Conservation (phyloP, 2,888 invertebrate genomes). For the Drosophila anceps region DNA sequence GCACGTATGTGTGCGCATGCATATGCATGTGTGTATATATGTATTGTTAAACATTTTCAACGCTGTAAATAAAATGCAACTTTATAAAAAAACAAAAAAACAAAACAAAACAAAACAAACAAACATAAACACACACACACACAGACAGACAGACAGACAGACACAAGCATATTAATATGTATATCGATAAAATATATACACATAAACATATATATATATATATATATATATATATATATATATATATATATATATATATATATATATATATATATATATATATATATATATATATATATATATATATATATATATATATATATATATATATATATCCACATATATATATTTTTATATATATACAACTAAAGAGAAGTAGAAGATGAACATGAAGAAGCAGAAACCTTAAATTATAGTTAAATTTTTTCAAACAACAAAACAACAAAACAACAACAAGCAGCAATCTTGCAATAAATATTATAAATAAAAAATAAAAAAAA, state of each 20-base stretch:
- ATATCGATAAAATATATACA: conserved; percentile 47
- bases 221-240: conserved; percentile 32
- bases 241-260: conserved; percentile 51
- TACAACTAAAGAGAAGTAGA: conserved; percentile 42
- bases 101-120: background rate
- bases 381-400: conserved; percentile 4
- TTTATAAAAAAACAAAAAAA: conserved; percentile 19
- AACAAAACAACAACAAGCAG: conserved; percentile 32
- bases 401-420: conserved; percentile 68
- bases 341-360: conserved; percentile 67
- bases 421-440: conserved; percentile 67
- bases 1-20: conserved; percentile 3
- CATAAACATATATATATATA: conserved; percentile 42
- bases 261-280: conserved; percentile 67
- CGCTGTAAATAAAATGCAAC: conserved; percentile 54
- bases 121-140: background rate
- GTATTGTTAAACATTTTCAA: conserved; percentile 51
- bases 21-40: conserved; percentile 13
- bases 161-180: conserved; percentile 25
- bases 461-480: conserved; percentile 56
- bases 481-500: conserved; percentile 19
- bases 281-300: conserved; percentile 35
- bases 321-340: conserved; percentile 55
- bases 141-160: conserved; percentile 9
- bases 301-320: conserved; percentile 56